A percentile compares a stretch with the other conserved stretches of the same genome.
Evolutionary conservation across 2,113 vertebrate genomes (phyloP).

Genomic region (Ammodytes dubius): DNA sequence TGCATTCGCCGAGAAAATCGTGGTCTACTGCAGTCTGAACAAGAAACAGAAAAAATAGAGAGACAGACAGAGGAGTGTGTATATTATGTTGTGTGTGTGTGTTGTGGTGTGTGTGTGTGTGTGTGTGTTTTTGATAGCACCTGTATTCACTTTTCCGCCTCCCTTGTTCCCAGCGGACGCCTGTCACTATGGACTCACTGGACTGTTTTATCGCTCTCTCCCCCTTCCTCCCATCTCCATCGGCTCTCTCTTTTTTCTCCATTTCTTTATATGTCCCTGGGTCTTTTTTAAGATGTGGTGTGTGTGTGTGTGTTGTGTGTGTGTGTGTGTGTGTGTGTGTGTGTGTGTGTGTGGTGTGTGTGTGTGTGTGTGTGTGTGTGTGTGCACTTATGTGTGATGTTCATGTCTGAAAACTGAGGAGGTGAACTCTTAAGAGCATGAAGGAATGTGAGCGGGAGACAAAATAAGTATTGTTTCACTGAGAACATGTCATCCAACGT

Average conservation of each 20-base stretch:
- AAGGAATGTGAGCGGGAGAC: conserved; percentile 66
- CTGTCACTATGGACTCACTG: conserved; percentile 79
- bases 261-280: conserved; percentile 67
- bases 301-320: neutral
- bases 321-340: conserved; percentile 35
- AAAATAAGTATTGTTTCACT: conserved; percentile 65
- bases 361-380: conserved; percentile 37
- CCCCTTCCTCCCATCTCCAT: conserved; percentile 12
- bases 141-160: conserved; percentile 71
- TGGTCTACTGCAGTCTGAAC: conserved; percentile 40
- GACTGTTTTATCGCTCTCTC: conserved; percentile 78
- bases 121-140: conserved; percentile 77
- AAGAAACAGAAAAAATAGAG: conserved; percentile 63
- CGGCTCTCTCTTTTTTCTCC: conserved; percentile 58
- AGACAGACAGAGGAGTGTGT: conserved; percentile 56
- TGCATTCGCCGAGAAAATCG: conserved; percentile 17
- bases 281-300: conserved; percentile 55
- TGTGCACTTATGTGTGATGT: conserved; percentile 14
- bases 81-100: conserved; percentile 38
- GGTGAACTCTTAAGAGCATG: conserved; percentile 59
- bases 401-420: conserved; percentile 54
- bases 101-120: conserved; percentile 3
- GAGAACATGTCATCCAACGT: conserved; percentile 41
- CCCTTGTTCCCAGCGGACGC: conserved; percentile 70
- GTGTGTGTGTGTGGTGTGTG: conserved; percentile 37